These are phyloP conservation scores for Rhinopomastus cyanomelas DNA, from an alignment of 2,113 vertebrate genomes.

Conservation along the genomic window DNA sequence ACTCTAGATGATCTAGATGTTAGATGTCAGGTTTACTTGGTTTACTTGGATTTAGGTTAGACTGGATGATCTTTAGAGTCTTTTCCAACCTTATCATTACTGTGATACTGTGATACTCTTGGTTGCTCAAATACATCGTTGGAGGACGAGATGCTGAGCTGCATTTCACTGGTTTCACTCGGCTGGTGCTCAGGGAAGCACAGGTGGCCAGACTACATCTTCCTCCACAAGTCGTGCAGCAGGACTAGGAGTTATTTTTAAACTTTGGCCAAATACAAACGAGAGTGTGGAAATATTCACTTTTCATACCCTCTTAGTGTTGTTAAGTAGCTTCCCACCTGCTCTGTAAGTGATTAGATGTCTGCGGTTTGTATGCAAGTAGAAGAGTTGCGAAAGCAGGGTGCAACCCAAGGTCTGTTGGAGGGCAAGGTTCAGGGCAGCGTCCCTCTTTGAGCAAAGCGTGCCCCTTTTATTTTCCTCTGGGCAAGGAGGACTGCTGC, in stretches of 20 bases:
- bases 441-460: neutral
- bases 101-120: too few relatives aligned
- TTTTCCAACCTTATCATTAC: too few relatives aligned
- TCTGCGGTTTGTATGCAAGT: neutral
- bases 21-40: too few relatives aligned
- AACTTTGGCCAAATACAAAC: neutral
- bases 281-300: neutral
- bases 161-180: neutral
- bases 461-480: neutral
- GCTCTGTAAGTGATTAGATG: neutral
- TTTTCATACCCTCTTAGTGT: neutral
- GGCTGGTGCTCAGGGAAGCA: neutral
- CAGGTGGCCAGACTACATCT: accelerated
- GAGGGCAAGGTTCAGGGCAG: neutral
- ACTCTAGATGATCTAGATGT: too few relatives aligned
- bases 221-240: neutral
- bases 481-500: neutral
- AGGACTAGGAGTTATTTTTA: neutral
- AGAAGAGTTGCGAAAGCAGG: neutral
- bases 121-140: neutral
- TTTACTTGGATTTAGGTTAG: too few relatives aligned
- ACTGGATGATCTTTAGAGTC: too few relatives aligned
- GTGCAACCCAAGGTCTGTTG: neutral
- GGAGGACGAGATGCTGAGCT: neutral
- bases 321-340: neutral